A percentile compares a stretch with the other conserved stretches of the same genome.
These are phyloP conservation scores for Bufotes viridis DNA, from an alignment of 2,797 vertebrate species.

Conservation along the genomic window DNA sequence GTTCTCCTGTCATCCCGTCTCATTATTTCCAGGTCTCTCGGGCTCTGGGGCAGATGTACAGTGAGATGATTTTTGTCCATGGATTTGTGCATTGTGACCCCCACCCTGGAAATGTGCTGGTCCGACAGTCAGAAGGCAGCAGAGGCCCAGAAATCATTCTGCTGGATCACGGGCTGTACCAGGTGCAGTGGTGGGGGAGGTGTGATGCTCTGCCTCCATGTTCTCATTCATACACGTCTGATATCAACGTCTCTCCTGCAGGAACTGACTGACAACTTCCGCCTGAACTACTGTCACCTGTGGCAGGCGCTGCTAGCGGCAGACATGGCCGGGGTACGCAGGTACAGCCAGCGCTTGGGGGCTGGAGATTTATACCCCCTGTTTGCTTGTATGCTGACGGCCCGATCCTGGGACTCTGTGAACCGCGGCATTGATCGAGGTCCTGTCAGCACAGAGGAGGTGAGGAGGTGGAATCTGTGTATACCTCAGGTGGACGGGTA, in stretches of 20 bases:
- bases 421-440: conserved; percentile 84
- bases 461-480: conserved; percentile 48
- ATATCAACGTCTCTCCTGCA: conserved; percentile 62
- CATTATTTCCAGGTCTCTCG: conserved; percentile 83
- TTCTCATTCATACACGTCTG: background rate
- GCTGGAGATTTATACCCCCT: conserved; percentile 90
- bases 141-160: conserved; percentile 86
- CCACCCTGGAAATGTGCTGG: conserved; percentile 93
- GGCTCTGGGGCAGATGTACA: conserved; percentile 92
- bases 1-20: background rate
- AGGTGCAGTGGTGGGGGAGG: conserved; percentile 73
- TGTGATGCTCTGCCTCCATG: background rate
- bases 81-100: conserved; percentile 98
- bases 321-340: conserved; percentile 84
- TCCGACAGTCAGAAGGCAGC: conserved; percentile 81
- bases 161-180: conserved; percentile 95
- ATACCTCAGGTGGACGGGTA: no score
- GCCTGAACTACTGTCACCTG: conserved; percentile 90
- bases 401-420: conserved; percentile 90
- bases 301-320: conserved; percentile 92
- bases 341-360: conserved; percentile 85
- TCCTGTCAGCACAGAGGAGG: conserved; percentile 84
- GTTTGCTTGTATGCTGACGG: conserved; percentile 92
- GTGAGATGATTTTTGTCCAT: conserved; percentile 97
- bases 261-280: conserved; percentile 87